Evolutionary conservation across 2,888 invertebrate species (phyloP), one percentile per base, ranked within the genome.

Genomic region (Priocnemis perturbator): DNA sequence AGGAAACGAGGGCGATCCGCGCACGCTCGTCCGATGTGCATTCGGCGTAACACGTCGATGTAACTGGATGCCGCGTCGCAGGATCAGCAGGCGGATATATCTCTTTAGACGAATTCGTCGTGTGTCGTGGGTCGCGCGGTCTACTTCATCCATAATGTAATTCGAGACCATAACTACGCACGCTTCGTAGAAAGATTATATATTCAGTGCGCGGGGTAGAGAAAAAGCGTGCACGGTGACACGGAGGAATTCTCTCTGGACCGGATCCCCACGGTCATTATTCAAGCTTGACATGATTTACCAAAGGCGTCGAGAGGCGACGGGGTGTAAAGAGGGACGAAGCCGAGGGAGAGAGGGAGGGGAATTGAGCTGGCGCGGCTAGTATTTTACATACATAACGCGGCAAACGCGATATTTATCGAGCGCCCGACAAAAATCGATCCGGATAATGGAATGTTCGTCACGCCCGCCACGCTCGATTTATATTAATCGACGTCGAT

Each of bases 151-250:
- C 74, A 78, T 79, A 79, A 79, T 73, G 79, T 79, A 79, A 79
- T 79, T 79, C 80, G 79, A 79, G 80, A 79, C 71, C 67, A 69
- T 73, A 79, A 79, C 77, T 74, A 74, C 77, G 71, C 63, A 61
- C 52, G 56, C 21, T 52, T 68, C 65, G 65, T 71, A 60, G 71
- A 74, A 75, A 77, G 79, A 73, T 79, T 75, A 64, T 64, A 53
- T 67, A 60, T 65, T 55, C 37, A 37, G 37, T 9, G 37, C 7
- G 37, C 37, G 37, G 37, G 37, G 37, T 37, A 21, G 48, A 62
- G 64, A 60, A 65, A 69, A 60, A 55, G 37, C 37, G 37, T 37
- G 45, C 50, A 53, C 30, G 48, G 44, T 45, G 62, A 62, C 68
- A 56, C 47, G 53, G 58, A 65, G 57, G 76, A 68, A 67, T 67